Conservation (phyloP, 2,797 vertebrate genomes). For the Novumbra hubbsi region DNA sequence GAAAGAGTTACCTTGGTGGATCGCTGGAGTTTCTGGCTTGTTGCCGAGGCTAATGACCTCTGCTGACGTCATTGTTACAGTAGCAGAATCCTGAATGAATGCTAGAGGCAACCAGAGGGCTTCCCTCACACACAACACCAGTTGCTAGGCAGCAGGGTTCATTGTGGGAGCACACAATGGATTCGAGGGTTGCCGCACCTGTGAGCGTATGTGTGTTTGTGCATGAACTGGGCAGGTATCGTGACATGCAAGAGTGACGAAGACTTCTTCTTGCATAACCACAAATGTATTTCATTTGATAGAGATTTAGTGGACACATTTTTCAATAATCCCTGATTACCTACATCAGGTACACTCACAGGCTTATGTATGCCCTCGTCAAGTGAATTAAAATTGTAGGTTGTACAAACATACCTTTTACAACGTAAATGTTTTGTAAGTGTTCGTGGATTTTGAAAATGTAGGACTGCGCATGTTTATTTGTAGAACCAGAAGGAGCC, state of each 20-base stretch:
- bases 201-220: slow-evolving; percentile 6
- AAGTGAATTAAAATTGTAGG: too few relatives aligned
- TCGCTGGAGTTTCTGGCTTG: slow-evolving; percentile 45
- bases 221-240: not conserved
- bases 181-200: slow-evolving; percentile 63
- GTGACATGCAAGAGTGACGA: not conserved
- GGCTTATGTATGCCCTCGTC: too few relatives aligned
- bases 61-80: slow-evolving; percentile 61
- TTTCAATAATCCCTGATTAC: too few relatives aligned
- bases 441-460: slow-evolving; percentile 34
- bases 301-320: too few relatives aligned
- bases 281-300: not conserved
- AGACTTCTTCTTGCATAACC: not conserved
- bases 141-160: slow-evolving; percentile 69
- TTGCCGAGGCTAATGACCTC: slow-evolving; percentile 46
- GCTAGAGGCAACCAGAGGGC: slow-evolving; percentile 53
- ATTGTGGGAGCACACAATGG: slow-evolving; percentile 61
- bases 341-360: too few relatives aligned
- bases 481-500: slow-evolving; percentile 24
- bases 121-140: slow-evolving; percentile 51
- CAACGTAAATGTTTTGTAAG: slow-evolving; percentile 5
- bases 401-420: too few relatives aligned
- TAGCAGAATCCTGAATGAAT: slow-evolving; percentile 26
- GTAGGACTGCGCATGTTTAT: slow-evolving; percentile 24
- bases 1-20: slow-evolving; percentile 29